These are phyloP conservation scores for Melanotaenia parkinsoni DNA, from an alignment of 2,797 vertebrate genomes.

Conservation along the genomic window DNA sequence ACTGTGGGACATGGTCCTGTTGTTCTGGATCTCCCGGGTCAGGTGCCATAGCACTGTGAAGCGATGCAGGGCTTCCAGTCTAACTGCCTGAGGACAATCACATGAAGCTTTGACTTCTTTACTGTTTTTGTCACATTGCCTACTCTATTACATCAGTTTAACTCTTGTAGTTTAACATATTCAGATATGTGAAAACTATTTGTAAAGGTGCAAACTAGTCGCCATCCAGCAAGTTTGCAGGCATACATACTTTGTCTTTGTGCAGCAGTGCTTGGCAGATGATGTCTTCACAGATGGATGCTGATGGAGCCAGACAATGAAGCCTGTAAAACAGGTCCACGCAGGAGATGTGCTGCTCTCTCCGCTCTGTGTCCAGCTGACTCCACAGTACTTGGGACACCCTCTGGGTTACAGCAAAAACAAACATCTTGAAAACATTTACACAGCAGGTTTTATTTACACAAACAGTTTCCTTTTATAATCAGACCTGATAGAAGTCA, in stretches of 20 bases:
- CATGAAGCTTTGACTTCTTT: constrained; percentile 14
- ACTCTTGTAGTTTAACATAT: constrained; percentile 6
- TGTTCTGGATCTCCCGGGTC: constrained; percentile 93
- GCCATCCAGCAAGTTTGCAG: not conserved
- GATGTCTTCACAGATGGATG: constrained; percentile 94
- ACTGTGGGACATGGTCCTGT: constrained; percentile 89
- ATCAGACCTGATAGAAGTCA: constrained; percentile 92
- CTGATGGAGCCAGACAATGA: constrained; percentile 94
- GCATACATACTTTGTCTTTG: constrained; percentile 87
- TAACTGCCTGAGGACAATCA: constrained; percentile 74
- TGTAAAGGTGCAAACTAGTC: not conserved
- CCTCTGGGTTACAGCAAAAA: constrained; percentile 77
- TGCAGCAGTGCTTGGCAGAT: constrained; percentile 92
- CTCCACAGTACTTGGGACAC: constrained; percentile 92
- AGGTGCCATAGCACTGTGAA: constrained; percentile 98
- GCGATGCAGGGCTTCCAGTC: constrained; percentile 92
- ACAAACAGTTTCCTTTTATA: constrained; percentile 1
- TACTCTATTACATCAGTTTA: constrained; percentile 5
- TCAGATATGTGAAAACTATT: constrained; percentile 1
- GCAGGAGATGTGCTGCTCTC: constrained; percentile 92
- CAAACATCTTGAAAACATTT: not conserved
- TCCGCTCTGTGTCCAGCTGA: constrained; percentile 91
- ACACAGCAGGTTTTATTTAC: not conserved
- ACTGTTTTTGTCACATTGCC: constrained; percentile 8
- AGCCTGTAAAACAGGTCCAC: constrained; percentile 96